Conservation (phyloP, 2,113 vertebrate genomes). For the Cyanoramphus novaezelandiae region DNA sequence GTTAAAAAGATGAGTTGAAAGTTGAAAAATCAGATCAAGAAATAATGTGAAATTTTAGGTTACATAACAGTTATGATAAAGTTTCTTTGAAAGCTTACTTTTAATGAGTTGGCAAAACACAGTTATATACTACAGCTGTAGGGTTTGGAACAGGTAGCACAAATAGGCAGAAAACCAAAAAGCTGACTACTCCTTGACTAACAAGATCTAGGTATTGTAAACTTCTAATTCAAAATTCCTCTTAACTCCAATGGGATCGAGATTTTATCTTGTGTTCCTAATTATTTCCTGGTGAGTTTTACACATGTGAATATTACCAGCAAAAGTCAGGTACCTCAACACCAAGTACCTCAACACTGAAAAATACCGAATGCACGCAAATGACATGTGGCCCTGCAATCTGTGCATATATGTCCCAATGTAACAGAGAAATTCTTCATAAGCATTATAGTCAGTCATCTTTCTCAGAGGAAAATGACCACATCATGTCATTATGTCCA, state of each 20-base stretch:
- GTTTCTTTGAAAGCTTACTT: not conserved
- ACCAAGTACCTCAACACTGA: not conserved
- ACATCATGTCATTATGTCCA: constrained; percentile 15
- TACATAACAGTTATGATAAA: not conserved
- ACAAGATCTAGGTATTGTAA: not conserved
- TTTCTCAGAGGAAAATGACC: constrained; percentile 30
- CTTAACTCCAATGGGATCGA: not conserved
- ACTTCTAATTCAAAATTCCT: not conserved
- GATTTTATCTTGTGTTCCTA: not conserved
- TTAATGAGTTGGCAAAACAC: not conserved
- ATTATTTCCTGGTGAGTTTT: constrained; percentile 27
- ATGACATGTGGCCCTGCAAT: not conserved
- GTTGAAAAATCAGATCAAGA: not conserved
- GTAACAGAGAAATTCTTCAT: constrained; percentile 50
- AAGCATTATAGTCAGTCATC: constrained; percentile 22
- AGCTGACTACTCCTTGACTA: not conserved
- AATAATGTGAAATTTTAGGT: not conserved
- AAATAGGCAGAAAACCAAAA: not conserved
- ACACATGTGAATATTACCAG: not conserved
- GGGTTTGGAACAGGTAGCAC: not conserved
- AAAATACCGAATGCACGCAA: not conserved
- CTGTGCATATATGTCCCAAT: not conserved
- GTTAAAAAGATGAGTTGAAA: not conserved
- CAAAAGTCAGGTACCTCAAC: not conserved
- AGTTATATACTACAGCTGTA: not conserved